These are phyloP conservation scores for Bimastos eiseni DNA, from an alignment of 2,888 invertebrate species.

Conservation along the genomic window DNA sequence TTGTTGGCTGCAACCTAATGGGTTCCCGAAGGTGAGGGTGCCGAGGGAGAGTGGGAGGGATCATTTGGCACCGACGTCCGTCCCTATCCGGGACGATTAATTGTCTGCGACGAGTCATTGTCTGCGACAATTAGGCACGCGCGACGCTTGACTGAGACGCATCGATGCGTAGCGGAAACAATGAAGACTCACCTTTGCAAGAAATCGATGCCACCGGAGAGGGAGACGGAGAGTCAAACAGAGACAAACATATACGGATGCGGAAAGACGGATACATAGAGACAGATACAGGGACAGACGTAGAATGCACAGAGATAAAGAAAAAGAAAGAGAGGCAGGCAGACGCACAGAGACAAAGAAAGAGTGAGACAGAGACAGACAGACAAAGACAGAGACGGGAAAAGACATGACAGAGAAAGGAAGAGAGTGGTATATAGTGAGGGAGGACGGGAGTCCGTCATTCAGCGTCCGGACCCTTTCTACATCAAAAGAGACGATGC, in stretches of 20 bases:
- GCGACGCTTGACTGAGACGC: background rate
- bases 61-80: background rate
- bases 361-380: too few relatives aligned
- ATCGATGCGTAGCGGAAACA: background rate
- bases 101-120: background rate
- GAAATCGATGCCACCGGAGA: background rate
- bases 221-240: background rate
- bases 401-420: too few relatives aligned
- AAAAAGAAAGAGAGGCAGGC: background rate
- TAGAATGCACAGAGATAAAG: background rate
- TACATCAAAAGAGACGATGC: background rate
- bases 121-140: slow-evolving; percentile 6
- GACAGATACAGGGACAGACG: background rate
- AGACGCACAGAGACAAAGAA: too few relatives aligned
- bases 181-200: background rate
- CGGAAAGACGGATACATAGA: too few relatives aligned
- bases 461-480: background rate
- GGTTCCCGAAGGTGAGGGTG: background rate
- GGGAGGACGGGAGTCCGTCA: background rate
- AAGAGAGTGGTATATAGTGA: background rate
- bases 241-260: too few relatives aligned
- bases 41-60: background rate
- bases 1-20: background rate
- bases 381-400: too few relatives aligned
- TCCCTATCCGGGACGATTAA: slow-evolving; percentile 4